Evolutionary conservation across 2,797 vertebrate species (phyloP), one percentile per base, ranked within the genome.

Genomic region (Gymnopithys bicolor): DNA sequence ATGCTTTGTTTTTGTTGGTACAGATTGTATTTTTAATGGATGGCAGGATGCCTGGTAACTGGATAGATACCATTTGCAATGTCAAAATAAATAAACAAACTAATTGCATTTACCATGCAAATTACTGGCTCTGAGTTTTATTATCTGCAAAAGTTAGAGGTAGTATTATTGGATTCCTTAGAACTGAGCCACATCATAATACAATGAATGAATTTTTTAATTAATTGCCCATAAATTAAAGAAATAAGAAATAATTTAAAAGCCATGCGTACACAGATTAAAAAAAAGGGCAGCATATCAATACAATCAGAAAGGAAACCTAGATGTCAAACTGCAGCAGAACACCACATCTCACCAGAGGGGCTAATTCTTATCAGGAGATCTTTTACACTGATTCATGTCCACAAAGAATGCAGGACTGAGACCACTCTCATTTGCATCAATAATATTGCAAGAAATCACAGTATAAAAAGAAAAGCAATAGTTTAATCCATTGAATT

Each of bases 1-100:
- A 89, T 92, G 19, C 30, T 87, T 95, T 95, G 89, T 94, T 96
- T 95, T 94, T 92, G 71, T 92, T 95, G 90, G 93, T 94, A 81
- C 75, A 80, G 51, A 85, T 28, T 89, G 58, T 75, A 62, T 93
- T 94, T 94, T 93, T 91, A 95, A 93, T 91, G 84, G 87, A 87
- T 95, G 92, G 82, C 87, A 89, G 85, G 46, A 89, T 87, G 92
- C 87, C 84, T 89, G 28, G 71, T 71, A 55, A 92, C 71, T 71
- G 75, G 84, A 78, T 62, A 94, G 79, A 77, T 80, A 89, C 45
- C 0, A 62, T 81, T 94, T 95, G 77, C 69, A 83, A 60, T 78
- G 75, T 93, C 86, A 94, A 89, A 93, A 96, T 71, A 96, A 95
- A 88, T 55, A 93, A 24, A 77, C 70, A 18, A 94, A 87, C 90